Evolutionary conservation across 2,888 invertebrate species (phyloP).

Genomic region (Temnothorax ravouxi): DNA sequence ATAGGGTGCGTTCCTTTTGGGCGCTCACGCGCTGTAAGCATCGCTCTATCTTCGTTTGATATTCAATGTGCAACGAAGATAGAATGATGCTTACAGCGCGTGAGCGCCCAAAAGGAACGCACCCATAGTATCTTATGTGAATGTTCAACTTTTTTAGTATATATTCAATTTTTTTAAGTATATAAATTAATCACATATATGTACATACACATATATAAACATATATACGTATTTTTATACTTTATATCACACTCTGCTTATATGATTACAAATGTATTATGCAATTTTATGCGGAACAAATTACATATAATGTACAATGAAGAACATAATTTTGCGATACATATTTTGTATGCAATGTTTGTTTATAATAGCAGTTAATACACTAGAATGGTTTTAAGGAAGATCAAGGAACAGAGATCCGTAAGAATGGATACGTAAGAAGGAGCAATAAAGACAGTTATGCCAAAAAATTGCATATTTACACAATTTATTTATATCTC

Average conservation of each 20-base stretch:
- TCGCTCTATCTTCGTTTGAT: too few relatives aligned
- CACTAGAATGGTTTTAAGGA: background rate
- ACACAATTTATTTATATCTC: conserved; percentile 86
- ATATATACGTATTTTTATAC: conserved; percentile 45
- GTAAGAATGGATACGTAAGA: background rate
- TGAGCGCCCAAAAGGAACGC: too few relatives aligned
- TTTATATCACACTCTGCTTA: background rate
- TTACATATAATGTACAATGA: background rate
- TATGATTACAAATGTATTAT: conserved; percentile 12
- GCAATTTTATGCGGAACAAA: background rate
- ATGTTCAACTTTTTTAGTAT: conserved; percentile 33
- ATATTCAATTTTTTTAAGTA: conserved; percentile 28
- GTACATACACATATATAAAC: background rate
- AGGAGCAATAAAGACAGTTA: conserved; percentile 62
- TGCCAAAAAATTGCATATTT: conserved; percentile 80
- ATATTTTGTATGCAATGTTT: background rate
- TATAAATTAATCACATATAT: background rate
- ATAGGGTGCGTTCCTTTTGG: too few relatives aligned
- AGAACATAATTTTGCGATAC: conserved; percentile 20
- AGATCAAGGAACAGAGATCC: background rate
- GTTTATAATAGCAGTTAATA: background rate
- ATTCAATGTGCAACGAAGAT: too few relatives aligned
- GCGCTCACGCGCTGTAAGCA: too few relatives aligned
- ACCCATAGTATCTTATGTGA: background rate
- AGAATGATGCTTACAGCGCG: too few relatives aligned